Evolutionary conservation across 2,888 invertebrate species (phyloP).

Genomic region (Notodonta ziczac): DNA sequence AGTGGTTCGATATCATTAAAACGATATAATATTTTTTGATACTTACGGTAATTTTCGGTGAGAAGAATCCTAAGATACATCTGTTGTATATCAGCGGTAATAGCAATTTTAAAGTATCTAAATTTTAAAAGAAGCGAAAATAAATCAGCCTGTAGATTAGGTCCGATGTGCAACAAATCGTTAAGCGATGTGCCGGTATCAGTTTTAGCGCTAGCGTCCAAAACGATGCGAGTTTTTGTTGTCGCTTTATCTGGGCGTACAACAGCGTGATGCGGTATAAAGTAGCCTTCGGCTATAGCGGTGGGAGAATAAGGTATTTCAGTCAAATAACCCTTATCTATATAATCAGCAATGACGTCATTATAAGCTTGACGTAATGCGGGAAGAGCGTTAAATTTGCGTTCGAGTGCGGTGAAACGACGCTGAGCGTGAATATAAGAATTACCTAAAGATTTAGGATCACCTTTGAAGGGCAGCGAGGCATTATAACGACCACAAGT

Average conservation of each 20-base stretch:
- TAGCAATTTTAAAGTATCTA: slow-evolving; percentile 1
- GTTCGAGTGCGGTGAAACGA: neutral
- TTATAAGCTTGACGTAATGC: neutral
- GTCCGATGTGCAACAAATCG: slow-evolving; percentile 7
- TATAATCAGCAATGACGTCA: neutral
- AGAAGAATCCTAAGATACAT: slow-evolving; percentile 8
- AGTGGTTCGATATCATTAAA: neutral
- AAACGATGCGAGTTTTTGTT: no score
- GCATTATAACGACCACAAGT: neutral
- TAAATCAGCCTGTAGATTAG: slow-evolving; percentile 11
- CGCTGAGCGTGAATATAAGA: neutral
- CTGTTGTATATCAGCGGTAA: slow-evolving; percentile 8
- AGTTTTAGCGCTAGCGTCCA: no score
- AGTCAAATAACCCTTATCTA: neutral
- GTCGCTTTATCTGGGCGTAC: no score
- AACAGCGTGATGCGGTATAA: no score
- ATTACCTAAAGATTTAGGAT: neutral
- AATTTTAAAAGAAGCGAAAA: slow-evolving; percentile 7
- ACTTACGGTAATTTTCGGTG: slow-evolving; percentile 4
- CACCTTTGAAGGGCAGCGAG: neutral
- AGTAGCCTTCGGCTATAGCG: no score
- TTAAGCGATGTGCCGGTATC: slow-evolving; percentile 5
- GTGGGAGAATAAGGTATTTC: no score
- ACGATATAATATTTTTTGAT: slow-evolving; percentile 7
- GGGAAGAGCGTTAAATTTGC: neutral